phyloP scores from a whole-genome alignment of 2,888 invertebrate genomes.

The Melinopterus prodromus region DNA sequence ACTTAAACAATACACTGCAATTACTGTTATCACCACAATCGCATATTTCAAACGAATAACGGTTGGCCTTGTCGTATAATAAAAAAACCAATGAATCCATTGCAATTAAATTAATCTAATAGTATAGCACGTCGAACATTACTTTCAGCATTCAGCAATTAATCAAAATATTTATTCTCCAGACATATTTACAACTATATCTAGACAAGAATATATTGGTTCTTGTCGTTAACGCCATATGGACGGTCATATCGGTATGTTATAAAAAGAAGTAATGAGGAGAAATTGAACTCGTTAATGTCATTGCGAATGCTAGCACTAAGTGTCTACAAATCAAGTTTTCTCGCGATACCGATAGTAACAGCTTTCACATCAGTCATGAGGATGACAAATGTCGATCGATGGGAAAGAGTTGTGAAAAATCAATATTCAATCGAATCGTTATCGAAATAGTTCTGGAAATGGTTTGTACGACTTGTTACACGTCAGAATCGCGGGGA shows the following conservation, averaged over 20 bases:
- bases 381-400: not conserved
- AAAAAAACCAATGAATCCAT: not conserved
- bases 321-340: not conserved
- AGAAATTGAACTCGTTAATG: constrained; percentile 4
- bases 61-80: not conserved
- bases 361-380: not conserved
- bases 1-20: not conserved
- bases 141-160: not conserved
- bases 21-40: not conserved
- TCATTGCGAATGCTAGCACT: not conserved
- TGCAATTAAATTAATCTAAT: not conserved
- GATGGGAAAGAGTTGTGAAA: constrained; percentile 4
- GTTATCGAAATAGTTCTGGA: not conserved
- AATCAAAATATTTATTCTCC: not conserved
- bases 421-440: not conserved
- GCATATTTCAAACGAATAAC: not conserved
- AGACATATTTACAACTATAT: not conserved
- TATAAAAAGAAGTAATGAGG: constrained; percentile 4
- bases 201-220: not conserved
- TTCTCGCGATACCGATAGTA: not conserved
- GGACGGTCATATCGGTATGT: not conserved
- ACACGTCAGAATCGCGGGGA: not conserved
- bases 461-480: not conserved
- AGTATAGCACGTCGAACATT: constrained; percentile 4
- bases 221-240: not conserved